Evolutionary conservation across 1,140 invertebrate species (phyloP).

Genomic region (Cyphomyrmex costatus): DNA sequence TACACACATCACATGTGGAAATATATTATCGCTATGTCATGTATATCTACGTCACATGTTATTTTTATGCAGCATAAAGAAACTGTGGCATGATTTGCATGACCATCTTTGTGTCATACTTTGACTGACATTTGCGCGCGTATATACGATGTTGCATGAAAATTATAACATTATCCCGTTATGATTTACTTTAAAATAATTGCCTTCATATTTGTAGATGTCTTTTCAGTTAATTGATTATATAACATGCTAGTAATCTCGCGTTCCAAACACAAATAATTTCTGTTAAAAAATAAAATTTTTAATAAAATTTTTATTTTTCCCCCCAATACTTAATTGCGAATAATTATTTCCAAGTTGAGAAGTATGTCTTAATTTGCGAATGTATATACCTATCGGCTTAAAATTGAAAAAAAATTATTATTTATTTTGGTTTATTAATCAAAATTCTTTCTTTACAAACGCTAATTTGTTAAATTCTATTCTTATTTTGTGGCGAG

Average conservation of each 20-base stretch:
- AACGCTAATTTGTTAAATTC: not conserved
- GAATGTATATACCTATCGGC: no score
- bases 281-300: not conserved
- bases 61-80: slow-evolving; percentile 55
- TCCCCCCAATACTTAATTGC: not conserved
- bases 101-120: slow-evolving; percentile 21
- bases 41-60: slow-evolving; percentile 38
- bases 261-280: not conserved
- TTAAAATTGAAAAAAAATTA: no score
- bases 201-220: not conserved
- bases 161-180: not conserved
- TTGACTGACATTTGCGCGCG: slow-evolving; percentile 38
- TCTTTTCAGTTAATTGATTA: not conserved
- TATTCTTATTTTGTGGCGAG: not conserved
- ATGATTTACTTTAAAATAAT: not conserved
- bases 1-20: slow-evolving; percentile 27
- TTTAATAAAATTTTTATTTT: not conserved
- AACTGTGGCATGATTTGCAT: slow-evolving; percentile 11
- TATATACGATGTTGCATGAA: not conserved
- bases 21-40: slow-evolving; percentile 29
- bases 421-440: not conserved
- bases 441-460: not conserved
- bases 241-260: not conserved
- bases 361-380: no score
- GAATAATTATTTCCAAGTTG: not conserved